Conservation (phyloP, 2,797 vertebrate genomes). For the Potorous gilbertii region DNA sequence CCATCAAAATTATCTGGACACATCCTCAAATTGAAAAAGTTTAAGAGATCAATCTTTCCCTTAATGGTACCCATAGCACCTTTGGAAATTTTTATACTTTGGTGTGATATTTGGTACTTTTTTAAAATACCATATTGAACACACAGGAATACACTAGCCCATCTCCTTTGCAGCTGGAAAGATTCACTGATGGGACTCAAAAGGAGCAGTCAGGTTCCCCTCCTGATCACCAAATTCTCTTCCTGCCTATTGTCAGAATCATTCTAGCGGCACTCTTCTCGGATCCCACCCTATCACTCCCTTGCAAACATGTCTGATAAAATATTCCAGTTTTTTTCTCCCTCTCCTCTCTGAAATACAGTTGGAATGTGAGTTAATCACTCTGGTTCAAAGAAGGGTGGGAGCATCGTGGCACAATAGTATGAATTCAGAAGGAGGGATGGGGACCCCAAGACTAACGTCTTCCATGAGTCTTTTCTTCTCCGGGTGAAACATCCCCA, state of each 20-base stretch:
- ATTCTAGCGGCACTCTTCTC: background rate
- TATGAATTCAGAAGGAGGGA: background rate
- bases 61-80: conserved; percentile 62
- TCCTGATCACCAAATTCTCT: too few species aligned
- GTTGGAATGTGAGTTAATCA: background rate
- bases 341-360: background rate
- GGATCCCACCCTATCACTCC: background rate
- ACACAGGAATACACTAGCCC: accelerated
- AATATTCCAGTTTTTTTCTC: background rate
- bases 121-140: background rate
- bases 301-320: background rate
- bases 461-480: background rate
- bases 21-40: conserved; percentile 74
- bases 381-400: background rate
- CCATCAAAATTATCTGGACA: conserved; percentile 80
- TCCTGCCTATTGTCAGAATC: accelerated
- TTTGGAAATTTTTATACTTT: background rate
- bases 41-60: conserved; percentile 52
- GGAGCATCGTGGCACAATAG: background rate
- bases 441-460: background rate
- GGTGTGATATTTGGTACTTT: background rate
- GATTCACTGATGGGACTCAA: background rate
- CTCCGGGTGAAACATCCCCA: background rate
- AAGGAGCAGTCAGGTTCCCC: accelerated
- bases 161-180: background rate